Evolutionary conservation across 1,140 invertebrate genomes (phyloP), one percentile per base, ranked within the genome.

Genomic region (Gonioctena quinquepunctata): DNA sequence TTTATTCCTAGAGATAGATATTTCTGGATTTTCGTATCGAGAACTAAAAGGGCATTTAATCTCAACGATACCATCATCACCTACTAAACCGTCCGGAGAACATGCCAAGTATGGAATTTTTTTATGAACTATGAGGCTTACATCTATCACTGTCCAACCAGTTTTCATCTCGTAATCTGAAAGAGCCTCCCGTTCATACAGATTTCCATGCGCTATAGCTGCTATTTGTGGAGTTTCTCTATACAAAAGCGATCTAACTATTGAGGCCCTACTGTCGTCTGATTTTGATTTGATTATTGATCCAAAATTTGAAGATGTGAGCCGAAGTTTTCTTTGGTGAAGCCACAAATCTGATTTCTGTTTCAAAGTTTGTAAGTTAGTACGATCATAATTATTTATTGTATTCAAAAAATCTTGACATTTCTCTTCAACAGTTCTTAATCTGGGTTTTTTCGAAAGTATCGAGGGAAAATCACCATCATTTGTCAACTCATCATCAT

Each of bases 11-110:
- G 49, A 19, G n/a, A 52, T 50, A 52, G 25, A 66, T 52, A 25
- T n/a, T 54, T 66, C 8, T 25, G 50, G 50, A 54, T 54, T 54
- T n/a, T 66, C 48, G 25, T 22, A 52, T 69, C 67, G 22, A 21
- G 42, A 25, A 28, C 33, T 49, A 52, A 59, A 72, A 1, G 70
- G 70, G 54, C 70, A 72, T 59, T 72, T 72, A 21, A 70, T 27
- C 60, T 72, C 66, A 18, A 72, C 64, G 11, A 71, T 50, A 1
- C 64, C 62, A 33, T 68, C 57, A 18, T 60, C 27, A 16, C 65
- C 65, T 19, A 69, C 8, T 2, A 71, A 56, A 3, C 69, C 69
- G 33, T 71, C 69, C 25, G 69, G 69, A 21, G 65, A 69, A 19
- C 60, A 61, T 23, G 50, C 65, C 33, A 71, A 18, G 27, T 60